A percentile compares a stretch with the other conserved stretches of the same genome.
Evolutionary conservation across 2,113 vertebrate genomes (phyloP).

Genomic region (Chloropsis hardwickii): DNA sequence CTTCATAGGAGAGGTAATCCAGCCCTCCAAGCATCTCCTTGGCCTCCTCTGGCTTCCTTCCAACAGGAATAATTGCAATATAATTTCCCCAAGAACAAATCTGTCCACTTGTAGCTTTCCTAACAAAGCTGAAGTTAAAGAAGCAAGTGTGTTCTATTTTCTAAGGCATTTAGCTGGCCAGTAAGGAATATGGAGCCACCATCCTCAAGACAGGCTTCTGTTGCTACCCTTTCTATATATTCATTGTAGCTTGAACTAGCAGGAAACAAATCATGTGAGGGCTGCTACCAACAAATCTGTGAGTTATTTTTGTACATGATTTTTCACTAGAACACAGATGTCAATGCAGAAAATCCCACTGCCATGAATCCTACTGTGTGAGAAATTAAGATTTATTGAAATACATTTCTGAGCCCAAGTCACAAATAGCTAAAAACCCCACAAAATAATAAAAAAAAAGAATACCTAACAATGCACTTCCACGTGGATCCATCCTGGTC

Average conservation of each 20-base stretch:
- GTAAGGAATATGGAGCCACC: not conserved
- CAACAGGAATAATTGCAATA: not conserved
- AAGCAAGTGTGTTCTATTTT: not conserved
- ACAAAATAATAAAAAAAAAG: not conserved
- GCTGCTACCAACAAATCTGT: not conserved
- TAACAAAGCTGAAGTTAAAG: not conserved
- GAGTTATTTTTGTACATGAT: not conserved
- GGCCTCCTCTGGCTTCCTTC: not conserved
- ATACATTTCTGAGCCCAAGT: not conserved
- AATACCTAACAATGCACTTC: slow-evolving; percentile 95
- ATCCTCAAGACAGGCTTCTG: not conserved
- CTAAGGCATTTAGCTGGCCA: not conserved
- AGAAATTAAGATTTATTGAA: not conserved
- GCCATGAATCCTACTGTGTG: not conserved
- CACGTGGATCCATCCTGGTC: slow-evolving; percentile 93
- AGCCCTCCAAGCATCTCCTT: not conserved
- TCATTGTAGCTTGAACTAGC: not conserved
- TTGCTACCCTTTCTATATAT: not conserved
- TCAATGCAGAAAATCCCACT: not conserved
- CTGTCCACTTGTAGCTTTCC: not conserved
- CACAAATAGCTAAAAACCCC: not conserved
- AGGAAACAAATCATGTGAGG: not conserved
- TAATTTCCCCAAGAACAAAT: not conserved
- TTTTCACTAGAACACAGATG: not conserved
- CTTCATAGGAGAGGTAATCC: not conserved